Conservation (phyloP, 1,140 invertebrate genomes). For the Magallana ariakensis region DNA sequence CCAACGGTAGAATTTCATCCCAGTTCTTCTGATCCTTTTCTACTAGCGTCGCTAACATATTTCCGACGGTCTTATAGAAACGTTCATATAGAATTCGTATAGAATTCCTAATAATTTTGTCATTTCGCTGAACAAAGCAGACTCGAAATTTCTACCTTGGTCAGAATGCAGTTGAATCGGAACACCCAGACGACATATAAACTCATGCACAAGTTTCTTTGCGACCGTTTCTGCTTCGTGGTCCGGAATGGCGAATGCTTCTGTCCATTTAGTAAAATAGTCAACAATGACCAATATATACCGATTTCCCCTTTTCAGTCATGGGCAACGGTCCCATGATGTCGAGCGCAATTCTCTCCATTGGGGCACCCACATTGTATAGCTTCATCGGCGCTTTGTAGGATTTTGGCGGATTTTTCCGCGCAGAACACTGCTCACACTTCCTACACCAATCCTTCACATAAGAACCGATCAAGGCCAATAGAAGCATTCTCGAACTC, state of each 20-base stretch:
- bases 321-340: background rate
- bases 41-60: constrained; percentile 61
- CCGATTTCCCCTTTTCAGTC: background rate
- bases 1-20: constrained; percentile 49
- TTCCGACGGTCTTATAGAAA: constrained; percentile 65
- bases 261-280: constrained; percentile 7
- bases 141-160: constrained; percentile 54
- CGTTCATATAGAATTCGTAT: too few species aligned
- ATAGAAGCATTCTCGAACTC: background rate
- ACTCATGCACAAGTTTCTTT: constrained; percentile 55
- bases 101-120: constrained; percentile 24
- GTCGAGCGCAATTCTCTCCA: background rate
- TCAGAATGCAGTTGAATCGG: constrained; percentile 47
- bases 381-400: background rate
- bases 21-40: constrained; percentile 44
- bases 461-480: background rate
- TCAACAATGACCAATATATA: background rate
- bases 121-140: constrained; percentile 41
- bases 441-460: background rate
- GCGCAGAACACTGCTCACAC: constrained; percentile 29
- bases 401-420: constrained; percentile 8
- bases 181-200: constrained; percentile 44
- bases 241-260: constrained; percentile 25
- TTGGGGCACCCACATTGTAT: constrained; percentile 11
- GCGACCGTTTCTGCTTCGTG: constrained; percentile 60